Base-by-base conservation (phyloP, 2,797 vertebrate genomes). In the Oreortyx pictus region DNA sequence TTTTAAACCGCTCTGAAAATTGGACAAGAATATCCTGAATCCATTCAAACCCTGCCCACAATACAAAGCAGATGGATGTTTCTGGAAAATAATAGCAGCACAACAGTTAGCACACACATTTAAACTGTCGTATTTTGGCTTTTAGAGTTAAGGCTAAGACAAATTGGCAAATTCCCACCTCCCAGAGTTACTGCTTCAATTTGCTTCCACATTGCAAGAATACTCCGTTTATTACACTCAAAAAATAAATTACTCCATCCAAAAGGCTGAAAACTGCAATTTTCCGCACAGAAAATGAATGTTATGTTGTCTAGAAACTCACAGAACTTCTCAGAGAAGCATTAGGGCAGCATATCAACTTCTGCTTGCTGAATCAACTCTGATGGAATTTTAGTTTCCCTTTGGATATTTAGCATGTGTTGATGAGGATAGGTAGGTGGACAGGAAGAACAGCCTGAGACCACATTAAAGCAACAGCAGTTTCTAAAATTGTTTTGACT, bases 141-240 rank as follows among this genome's bases (percentile, higher is more conserved):
- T 92, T 90, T 61, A 47, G 82, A 93, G 43, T 73, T 60, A 62
- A 81, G 46, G 56, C 79, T 89, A 93, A 92, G 73, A 94, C 84
- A 91, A 94, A 94, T 52, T 89, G 83, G 82, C 88, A 90, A 90
- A 93, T 93, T 93, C 84, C 91, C 93, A 91, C 93, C 90, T 94
- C 88, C n/a, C 86, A 92, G 77, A 94, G 43, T 94, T 93, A 93
- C 75, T 89, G 86, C 76, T 78, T 93, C 79, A 92, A 89, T 95
- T 87, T 88, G 68, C 73, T 77, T 68, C 43, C 75, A 75, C 23
- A 3, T 73, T 89, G 72, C 78, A 91, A 88, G 77, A 91, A 92
- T 67, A 80, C 74, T 91, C 75, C 78, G 65, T 59, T 89, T 82
- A 90, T 93, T 94, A 94, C 75, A 60, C 49, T 82, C 31, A 75